Base-by-base conservation (phyloP, 2,797 vertebrate species). In the Poecilia wingei region DNA sequence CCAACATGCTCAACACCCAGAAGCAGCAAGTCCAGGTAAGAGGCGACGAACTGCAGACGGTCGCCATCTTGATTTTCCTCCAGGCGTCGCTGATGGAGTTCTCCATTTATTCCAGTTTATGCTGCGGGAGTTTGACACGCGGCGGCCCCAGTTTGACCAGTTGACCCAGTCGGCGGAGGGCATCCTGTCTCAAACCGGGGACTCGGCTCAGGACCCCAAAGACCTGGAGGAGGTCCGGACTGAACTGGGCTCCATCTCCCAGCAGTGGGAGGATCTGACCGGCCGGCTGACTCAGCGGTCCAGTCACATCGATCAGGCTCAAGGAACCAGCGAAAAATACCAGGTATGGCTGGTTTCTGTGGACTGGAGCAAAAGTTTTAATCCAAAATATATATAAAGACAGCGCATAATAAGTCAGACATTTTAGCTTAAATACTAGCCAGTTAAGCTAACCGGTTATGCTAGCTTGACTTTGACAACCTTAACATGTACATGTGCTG, bases 1-100 rank as follows among this genome's bases (percentile, higher is more conserved):
- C 98, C 3, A 99, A 99, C 94, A 99, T 99, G 98, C 96, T 99
- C 84, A 98, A 93, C 20, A 98, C 98, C 0, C 98, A 99, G 93
- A 98, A 97, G 85, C 98, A 99, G 77, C 98, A 99, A 95, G 98
- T 96, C 18, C 98, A 99, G 98, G 98, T 99, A 85, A 91, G 93
- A 2, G 39, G 68, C 6, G 31, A 4, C 25, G 10, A 36, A n/a
- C 8, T 7, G 10, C 25, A 46, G 39, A 1, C 3, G 12, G 7
- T 4, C 59, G 31, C 45, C 3, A 18, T 22, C 28, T n/a, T 4
- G 0, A 10, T 71, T 31, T 0, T 55, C 0, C 20, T 39, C 22
- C 45, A 8, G 9, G 16, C n/a, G 0, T 22, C 6, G 14, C 33
- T 45, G 6, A 53, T 25, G 22, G 1, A 53, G 3, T 33, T 3